Evolutionary conservation across 2,797 vertebrate species (phyloP).

Genomic region (Psittacula echo): DNA sequence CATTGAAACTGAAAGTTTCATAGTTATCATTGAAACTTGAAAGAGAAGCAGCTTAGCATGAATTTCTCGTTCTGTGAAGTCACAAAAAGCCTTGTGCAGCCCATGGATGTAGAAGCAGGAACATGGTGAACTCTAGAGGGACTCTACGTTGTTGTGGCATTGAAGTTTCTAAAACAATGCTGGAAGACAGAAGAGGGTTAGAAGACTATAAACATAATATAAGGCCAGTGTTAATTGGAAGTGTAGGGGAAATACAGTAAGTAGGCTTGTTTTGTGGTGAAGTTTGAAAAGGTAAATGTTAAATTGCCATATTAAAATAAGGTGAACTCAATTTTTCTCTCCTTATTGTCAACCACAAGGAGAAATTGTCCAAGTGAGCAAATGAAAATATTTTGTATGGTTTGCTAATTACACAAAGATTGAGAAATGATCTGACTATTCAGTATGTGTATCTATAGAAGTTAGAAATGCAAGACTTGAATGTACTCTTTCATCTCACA

Average conservation of each 20-base stretch:
- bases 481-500: not conserved
- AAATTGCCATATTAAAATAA: not conserved
- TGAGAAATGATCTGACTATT: not conserved
- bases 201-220: not conserved
- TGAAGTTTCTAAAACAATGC: not conserved
- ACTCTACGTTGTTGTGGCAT: not conserved
- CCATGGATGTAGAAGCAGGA: not conserved
- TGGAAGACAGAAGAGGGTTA: not conserved
- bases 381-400: not conserved
- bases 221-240: not conserved
- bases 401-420: not conserved
- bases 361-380: not conserved
- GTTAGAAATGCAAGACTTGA: not conserved
- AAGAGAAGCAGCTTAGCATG: not conserved
- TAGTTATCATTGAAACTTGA: not conserved
- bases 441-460: not conserved
- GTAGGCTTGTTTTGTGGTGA: not conserved
- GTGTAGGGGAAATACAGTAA: not conserved
- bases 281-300: not conserved
- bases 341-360: not conserved
- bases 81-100: not conserved
- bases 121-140: not conserved
- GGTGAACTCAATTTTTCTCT: not conserved
- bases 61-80: not conserved
- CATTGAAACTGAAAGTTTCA: not conserved